A percentile compares a stretch with the other conserved stretches of the same genome.
Conservation (phyloP, 2,888 invertebrate genomes). For the Melinaea menophilus region DNA sequence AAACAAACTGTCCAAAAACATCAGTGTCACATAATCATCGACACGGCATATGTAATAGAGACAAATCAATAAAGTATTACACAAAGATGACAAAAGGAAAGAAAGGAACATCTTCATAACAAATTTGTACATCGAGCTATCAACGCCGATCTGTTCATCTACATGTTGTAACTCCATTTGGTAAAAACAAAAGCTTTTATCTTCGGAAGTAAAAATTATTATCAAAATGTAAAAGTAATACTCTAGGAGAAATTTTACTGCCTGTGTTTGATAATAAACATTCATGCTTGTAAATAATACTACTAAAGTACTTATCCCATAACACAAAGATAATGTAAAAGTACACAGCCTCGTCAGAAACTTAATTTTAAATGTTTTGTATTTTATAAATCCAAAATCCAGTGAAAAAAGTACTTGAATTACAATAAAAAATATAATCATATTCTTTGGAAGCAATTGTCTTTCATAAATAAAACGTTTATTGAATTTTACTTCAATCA, state of each 20-base stretch:
- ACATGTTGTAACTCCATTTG: constrained; percentile 1
- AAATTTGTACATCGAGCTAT: not conserved
- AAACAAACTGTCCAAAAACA: not conserved
- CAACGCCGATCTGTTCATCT: not conserved
- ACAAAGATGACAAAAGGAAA: not conserved
- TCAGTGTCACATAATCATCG: too few species aligned
- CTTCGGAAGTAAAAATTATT: not conserved
- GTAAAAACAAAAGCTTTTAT: not conserved
- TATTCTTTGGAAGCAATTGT: not conserved
- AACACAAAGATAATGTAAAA: not conserved
- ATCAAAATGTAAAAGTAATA: not conserved
- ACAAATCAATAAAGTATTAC: not conserved
- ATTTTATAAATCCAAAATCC: constrained; percentile 6
- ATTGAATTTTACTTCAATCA: not conserved
- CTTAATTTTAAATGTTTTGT: not conserved
- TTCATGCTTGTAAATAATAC: not conserved
- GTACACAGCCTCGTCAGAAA: not conserved
- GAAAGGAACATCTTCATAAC: not conserved
- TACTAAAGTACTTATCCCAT: not conserved
- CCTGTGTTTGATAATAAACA: not conserved
- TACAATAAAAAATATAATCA: not conserved
- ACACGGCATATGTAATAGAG: too few species aligned
- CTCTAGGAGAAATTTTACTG: not conserved
- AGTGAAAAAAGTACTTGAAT: constrained; percentile 1
- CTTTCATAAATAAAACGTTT: not conserved